Conservation (phyloP, 1,140 invertebrate genomes). For the Bombyx mori region DNA sequence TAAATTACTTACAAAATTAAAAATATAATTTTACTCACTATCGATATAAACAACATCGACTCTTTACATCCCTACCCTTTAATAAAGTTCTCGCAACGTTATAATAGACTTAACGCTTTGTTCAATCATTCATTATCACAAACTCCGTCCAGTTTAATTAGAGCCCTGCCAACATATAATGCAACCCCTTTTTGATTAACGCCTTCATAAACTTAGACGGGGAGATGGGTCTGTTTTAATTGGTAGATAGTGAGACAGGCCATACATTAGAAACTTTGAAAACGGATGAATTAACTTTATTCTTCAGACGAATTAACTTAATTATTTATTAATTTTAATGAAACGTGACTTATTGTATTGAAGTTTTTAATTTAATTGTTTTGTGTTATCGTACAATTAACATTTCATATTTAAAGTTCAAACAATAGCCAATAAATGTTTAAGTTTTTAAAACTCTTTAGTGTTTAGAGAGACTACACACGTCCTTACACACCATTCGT, state of each 20-base stretch:
- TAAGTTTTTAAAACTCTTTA: neutral
- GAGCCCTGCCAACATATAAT: constrained; percentile 29
- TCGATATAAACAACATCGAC: neutral
- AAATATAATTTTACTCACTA: no score
- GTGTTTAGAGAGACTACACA: neutral
- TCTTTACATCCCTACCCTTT: constrained; percentile 28
- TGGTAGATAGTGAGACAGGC: constrained; percentile 22
- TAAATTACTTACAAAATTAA: neutral
- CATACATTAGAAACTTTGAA: constrained; percentile 50
- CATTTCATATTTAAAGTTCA: neutral
- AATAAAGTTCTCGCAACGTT: constrained; percentile 61
- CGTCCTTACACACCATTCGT: no score
- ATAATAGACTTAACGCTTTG: constrained; percentile 64
- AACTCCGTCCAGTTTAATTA: constrained; percentile 38
- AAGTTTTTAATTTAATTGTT: neutral
- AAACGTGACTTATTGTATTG: constrained; percentile 26
- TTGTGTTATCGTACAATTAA: neutral
- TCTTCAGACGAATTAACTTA: constrained; percentile 21
- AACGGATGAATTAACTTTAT: constrained; percentile 44
- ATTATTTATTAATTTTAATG: constrained; percentile 37
- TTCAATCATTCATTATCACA: constrained; percentile 61
- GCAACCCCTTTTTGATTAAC: constrained; percentile 20
- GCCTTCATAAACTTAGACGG: constrained; percentile 17
- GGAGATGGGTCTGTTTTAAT: constrained; percentile 19
- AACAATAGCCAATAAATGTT: neutral